Evolutionary conservation across 2,797 vertebrate genomes (phyloP).

Genomic region (Oreortyx pictus): DNA sequence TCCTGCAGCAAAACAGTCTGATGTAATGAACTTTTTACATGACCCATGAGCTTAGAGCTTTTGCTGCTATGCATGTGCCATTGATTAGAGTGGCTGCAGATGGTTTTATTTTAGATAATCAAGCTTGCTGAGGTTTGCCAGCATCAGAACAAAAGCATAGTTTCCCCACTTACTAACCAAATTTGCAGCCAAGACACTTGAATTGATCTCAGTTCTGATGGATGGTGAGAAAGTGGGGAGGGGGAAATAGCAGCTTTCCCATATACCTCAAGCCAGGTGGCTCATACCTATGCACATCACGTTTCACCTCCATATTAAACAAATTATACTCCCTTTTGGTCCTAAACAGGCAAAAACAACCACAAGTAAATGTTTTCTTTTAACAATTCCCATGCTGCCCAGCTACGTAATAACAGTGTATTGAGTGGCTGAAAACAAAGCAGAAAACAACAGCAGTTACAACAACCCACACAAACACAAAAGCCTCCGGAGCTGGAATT

Average conservation of each 20-base stretch:
- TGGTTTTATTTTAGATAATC: slow-evolving; percentile 75
- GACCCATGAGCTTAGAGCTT: slow-evolving; percentile 43
- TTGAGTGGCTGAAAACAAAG: slow-evolving; percentile 32
- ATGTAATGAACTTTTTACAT: slow-evolving; percentile 56
- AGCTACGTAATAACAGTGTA: not conserved
- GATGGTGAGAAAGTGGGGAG: slow-evolving; percentile 34
- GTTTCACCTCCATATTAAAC: not conserved
- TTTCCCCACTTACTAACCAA: slow-evolving; percentile 55
- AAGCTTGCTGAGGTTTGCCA: slow-evolving; percentile 53
- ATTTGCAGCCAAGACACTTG: slow-evolving; percentile 57
- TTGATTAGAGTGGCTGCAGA: slow-evolving; percentile 73
- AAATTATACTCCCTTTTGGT: not conserved
- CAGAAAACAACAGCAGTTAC: not conserved
- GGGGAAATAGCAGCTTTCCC: not conserved
- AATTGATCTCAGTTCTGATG: slow-evolving; percentile 29
- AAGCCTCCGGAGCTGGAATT: not conserved
- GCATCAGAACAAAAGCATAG: slow-evolving; percentile 69
- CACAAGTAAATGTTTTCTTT: not conserved
- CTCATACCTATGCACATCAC: not conserved
- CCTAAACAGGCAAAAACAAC: not conserved
- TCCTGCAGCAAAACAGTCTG: slow-evolving; percentile 22
- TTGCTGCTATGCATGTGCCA: slow-evolving; percentile 66
- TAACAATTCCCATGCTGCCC: not conserved
- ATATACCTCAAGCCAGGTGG: slow-evolving; percentile 24
- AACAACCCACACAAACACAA: not conserved